Conservation (phyloP, 1,140 invertebrate genomes). For the Drosophila carrolli region DNA sequence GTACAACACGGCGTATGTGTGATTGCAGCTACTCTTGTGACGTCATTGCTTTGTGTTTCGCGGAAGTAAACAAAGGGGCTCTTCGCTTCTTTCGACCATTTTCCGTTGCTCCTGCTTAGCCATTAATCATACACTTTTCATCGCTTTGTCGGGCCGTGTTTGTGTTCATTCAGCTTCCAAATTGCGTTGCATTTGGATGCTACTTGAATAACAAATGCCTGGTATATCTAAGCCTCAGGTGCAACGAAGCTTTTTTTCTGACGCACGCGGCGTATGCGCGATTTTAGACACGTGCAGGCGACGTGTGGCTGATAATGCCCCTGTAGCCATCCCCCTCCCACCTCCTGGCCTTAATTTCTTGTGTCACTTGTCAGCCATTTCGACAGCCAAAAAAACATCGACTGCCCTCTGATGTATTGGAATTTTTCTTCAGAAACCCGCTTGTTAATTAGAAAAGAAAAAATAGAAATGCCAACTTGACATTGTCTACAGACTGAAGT, state of each 20-base stretch:
- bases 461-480: constrained; percentile 69
- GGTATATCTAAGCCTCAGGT: constrained; percentile 29
- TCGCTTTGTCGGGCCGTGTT: constrained; percentile 57
- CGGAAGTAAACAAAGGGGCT: constrained; percentile 70
- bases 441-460: constrained; percentile 66
- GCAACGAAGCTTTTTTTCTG: constrained; percentile 31
- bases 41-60: constrained; percentile 76
- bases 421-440: constrained; percentile 43
- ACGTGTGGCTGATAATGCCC: constrained; percentile 6
- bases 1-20: constrained; percentile 59
- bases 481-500: constrained; percentile 68
- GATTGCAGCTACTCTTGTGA: constrained; percentile 57
- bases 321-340: neutral
- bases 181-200: constrained; percentile 64
- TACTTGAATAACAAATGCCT: constrained; percentile 9
- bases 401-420: constrained; percentile 33
- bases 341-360: constrained; percentile 54
- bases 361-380: constrained; percentile 69
- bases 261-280: constrained; percentile 55
- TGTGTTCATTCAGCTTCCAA: constrained; percentile 51
- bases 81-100: constrained; percentile 21
- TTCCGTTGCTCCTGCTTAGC: constrained; percentile 43
- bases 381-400: constrained; percentile 43
- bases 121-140: constrained; percentile 75
- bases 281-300: constrained; percentile 55